Conservation (phyloP, 2,888 invertebrate genomes). For the Polia nebulosa region DNA sequence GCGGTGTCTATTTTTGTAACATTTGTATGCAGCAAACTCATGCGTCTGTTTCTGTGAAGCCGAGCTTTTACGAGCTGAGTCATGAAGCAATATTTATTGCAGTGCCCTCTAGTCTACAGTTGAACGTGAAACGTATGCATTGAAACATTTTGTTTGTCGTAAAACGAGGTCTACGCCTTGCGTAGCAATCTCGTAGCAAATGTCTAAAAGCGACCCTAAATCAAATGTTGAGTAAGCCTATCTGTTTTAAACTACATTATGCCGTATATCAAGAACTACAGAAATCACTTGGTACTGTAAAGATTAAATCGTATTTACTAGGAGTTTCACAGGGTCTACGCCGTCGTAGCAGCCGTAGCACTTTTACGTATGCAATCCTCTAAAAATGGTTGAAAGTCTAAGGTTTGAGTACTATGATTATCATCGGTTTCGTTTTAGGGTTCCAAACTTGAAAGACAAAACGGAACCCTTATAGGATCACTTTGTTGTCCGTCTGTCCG, state of each 20-base stretch:
- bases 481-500: too few species aligned
- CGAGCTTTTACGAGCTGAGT: slow-evolving; percentile 24
- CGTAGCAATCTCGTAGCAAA: slow-evolving; percentile 46
- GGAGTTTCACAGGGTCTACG: slow-evolving; percentile 25
- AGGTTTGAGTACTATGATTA: too few species aligned
- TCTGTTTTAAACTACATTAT: neutral
- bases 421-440: too few species aligned
- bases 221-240: neutral
- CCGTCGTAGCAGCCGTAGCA: slow-evolving; percentile 34
- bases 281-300: neutral
- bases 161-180: slow-evolving; percentile 3
- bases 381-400: neutral
- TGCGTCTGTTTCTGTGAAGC: slow-evolving; percentile 36
- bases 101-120: slow-evolving; percentile 12
- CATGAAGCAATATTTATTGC: slow-evolving; percentile 36
- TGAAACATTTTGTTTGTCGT: neutral
- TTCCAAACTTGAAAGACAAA: too few species aligned
- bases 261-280: neutral
- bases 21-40: slow-evolving; percentile 40
- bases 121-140: slow-evolving; percentile 11
- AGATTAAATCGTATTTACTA: neutral
- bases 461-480: too few species aligned
- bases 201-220: neutral
- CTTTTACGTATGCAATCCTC: neutral
- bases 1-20: slow-evolving; percentile 30